Conservation (phyloP, 2,797 vertebrate species). For the Falco rusticolus region DNA sequence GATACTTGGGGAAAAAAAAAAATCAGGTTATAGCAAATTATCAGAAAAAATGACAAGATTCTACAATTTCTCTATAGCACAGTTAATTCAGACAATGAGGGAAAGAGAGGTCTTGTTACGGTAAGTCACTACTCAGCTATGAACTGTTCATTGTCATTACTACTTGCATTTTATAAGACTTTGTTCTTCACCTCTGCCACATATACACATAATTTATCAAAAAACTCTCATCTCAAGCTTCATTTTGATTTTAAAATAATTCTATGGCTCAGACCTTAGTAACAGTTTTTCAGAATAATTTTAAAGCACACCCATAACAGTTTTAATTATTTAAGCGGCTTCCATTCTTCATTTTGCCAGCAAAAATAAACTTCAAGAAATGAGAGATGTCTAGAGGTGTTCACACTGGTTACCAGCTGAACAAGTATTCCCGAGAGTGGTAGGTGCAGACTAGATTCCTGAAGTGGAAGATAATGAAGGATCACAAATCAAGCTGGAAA, state of each 20-base stretch:
- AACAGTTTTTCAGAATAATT: neutral
- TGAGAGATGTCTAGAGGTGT: neutral
- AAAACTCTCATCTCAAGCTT: neutral
- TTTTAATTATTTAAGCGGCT: neutral
- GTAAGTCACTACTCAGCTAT: neutral
- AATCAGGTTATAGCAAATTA: neutral
- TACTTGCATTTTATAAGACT: neutral
- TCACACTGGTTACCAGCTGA: neutral
- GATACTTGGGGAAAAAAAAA: neutral
- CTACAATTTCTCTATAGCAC: neutral
- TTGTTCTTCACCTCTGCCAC: neutral
- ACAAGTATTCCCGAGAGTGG: neutral
- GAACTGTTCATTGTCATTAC: neutral
- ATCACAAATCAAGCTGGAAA: neutral
- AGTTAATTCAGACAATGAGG: neutral
- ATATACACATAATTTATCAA: neutral
- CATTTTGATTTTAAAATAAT: neutral
- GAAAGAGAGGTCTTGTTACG: neutral
- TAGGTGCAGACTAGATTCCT: neutral
- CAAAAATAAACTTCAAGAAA: neutral
- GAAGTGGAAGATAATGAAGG: neutral
- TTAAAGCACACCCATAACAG: neutral
- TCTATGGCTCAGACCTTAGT: neutral
- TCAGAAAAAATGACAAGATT: neutral
- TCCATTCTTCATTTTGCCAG: constrained; percentile 1